Percentiles rank a stretch among this genome's conserved stretches.
Conservation (phyloP, 2,113 vertebrate species). For the Verasper variegatus region DNA sequence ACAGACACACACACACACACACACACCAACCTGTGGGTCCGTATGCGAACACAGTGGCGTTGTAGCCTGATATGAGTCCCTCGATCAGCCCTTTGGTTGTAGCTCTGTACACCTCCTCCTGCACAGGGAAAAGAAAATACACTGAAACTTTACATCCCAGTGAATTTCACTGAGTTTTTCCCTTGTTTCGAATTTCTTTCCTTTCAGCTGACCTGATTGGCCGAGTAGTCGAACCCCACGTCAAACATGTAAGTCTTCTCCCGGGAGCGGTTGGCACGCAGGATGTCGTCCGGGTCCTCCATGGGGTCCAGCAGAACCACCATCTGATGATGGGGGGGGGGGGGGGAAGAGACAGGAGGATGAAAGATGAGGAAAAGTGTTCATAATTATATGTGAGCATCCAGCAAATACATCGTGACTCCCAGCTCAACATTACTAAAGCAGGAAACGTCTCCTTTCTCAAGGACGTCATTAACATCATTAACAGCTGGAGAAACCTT, state of each 20-base stretch:
- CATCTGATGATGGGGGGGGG: constrained; percentile 77
- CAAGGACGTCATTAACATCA: neutral
- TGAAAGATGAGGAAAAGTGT: too few relatives aligned
- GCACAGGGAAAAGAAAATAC: neutral
- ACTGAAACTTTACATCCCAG: neutral
- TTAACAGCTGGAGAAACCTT: neutral
- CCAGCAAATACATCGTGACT: neutral
- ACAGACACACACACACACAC: neutral
- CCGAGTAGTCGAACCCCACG: constrained; percentile 88
- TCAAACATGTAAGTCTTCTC: constrained; percentile 94
- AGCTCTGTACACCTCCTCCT: constrained; percentile 91
- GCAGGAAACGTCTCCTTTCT: neutral
- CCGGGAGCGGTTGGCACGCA: constrained; percentile 88
- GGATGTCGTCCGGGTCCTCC: constrained; percentile 89
- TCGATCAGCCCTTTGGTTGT: constrained; percentile 90
- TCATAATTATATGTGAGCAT: neutral
- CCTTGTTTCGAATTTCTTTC: neutral
- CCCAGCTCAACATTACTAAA: neutral
- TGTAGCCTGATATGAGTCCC: constrained; percentile 91
- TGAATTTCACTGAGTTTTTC: neutral
- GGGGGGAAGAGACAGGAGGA: too few relatives aligned
- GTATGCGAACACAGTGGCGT: constrained; percentile 92
- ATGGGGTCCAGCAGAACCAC: constrained; percentile 92
- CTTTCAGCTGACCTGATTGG: constrained; percentile 86
- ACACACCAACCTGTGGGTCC: constrained; percentile 88